Percentiles rank a stretch among this genome's conserved stretches.
Evolutionary conservation across 2,888 invertebrate genomes (phyloP).

Genomic region (Netelia inedita): DNA sequence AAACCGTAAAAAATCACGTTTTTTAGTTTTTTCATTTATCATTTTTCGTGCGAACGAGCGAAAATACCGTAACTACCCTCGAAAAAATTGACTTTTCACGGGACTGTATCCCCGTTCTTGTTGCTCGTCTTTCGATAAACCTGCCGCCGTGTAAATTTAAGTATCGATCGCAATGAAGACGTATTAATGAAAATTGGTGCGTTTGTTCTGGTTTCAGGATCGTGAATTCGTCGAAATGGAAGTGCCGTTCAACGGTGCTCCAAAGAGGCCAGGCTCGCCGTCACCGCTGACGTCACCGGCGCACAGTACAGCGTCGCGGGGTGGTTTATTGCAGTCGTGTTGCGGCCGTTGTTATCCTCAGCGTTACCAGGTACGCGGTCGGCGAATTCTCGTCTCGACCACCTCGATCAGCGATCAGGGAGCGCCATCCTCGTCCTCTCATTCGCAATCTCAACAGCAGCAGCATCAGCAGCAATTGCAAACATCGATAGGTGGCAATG

Average conservation of each 20-base stretch:
- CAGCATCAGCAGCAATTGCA: constrained; percentile 44
- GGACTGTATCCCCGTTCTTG: too few relatives aligned
- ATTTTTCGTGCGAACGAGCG: too few relatives aligned
- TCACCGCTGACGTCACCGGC: constrained; percentile 95
- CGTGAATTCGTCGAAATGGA: constrained; percentile 99
- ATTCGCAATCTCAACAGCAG: constrained; percentile 78
- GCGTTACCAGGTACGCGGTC: constrained; percentile 92
- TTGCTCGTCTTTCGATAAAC: too few relatives aligned
- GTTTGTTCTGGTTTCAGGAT: constrained; percentile 88
- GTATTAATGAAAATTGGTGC: not conserved
- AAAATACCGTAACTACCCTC: too few relatives aligned
- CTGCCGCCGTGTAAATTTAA: too few relatives aligned
- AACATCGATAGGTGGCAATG: constrained; percentile 65
- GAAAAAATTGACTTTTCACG: too few relatives aligned
- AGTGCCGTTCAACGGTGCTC: constrained; percentile 96
- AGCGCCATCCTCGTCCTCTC: constrained; percentile 81
- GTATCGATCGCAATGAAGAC: not conserved
- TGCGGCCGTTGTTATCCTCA: constrained; percentile 94
- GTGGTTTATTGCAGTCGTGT: constrained; percentile 91
- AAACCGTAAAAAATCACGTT: too few relatives aligned
- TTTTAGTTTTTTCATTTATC: too few relatives aligned
- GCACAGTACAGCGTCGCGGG: constrained; percentile 91
- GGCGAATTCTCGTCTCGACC: constrained; percentile 83
- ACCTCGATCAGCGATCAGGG: constrained; percentile 84
- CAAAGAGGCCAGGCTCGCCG: constrained; percentile 95